phyloP scores from a whole-genome alignment of 2,797 vertebrate genomes.

The Rachycentron canadum region DNA sequence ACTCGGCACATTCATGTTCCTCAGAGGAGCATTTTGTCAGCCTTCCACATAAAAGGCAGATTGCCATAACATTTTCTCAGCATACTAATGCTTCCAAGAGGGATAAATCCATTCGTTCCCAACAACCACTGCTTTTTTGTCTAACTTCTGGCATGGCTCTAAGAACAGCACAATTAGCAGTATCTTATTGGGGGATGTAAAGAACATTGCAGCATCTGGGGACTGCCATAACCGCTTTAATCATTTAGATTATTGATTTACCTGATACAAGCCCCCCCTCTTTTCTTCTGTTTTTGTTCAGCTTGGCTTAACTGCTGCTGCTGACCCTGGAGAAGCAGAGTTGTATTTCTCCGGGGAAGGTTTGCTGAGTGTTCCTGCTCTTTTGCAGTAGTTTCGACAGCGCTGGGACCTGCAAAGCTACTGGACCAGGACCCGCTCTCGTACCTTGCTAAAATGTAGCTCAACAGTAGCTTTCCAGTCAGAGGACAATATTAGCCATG shows the following conservation, averaged over 20 bases:
- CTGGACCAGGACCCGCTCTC: conserved; percentile 33
- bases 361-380: conserved; percentile 27
- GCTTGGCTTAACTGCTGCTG: neutral
- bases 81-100: neutral
- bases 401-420: conserved; percentile 10
- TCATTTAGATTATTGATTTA: conserved; percentile 5
- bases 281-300: neutral
- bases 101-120: neutral
- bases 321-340: conserved; percentile 7
- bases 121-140: conserved; percentile 3
- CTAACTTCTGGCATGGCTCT: neutral
- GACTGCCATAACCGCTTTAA: neutral
- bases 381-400: conserved; percentile 17
- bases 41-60: neutral
- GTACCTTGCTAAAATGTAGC: conserved; percentile 32
- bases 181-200: neutral
- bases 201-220: neutral
- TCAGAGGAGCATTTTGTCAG: conserved; percentile 21
- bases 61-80: neutral
- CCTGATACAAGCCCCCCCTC: neutral
- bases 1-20: conserved; percentile 1
- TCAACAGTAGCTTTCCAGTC: conserved; percentile 13
- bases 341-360: neutral
- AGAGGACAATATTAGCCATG: neutral
- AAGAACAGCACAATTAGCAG: conserved; percentile 10